Evolutionary conservation across 1,140 invertebrate genomes (phyloP).

Genomic region (Akabosia matsudoensis): DNA sequence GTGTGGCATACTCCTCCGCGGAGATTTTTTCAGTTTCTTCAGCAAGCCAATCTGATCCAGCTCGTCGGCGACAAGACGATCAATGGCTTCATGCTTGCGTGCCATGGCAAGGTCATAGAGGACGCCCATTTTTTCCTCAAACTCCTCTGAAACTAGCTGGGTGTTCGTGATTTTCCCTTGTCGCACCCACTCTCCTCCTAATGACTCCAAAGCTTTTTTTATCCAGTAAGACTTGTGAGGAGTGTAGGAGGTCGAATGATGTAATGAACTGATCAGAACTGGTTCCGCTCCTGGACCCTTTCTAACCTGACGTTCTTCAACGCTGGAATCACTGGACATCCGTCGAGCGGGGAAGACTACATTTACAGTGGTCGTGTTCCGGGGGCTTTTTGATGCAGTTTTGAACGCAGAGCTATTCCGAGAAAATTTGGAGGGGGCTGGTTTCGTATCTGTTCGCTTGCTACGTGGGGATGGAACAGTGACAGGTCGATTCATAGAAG

Average conservation of each 20-base stretch:
- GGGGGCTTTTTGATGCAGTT: too few species aligned
- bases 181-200: not conserved
- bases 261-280: not conserved
- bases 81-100: not conserved
- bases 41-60: not conserved
- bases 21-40: not conserved
- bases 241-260: not conserved
- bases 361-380: too few species aligned
- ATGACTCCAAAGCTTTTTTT: not conserved
- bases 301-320: too few species aligned
- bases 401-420: too few species aligned
- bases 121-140: conserved; percentile 17
- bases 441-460: too few species aligned
- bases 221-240: conserved; percentile 3
- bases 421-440: too few species aligned
- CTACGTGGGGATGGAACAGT: too few species aligned
- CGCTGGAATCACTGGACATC: too few species aligned
- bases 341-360: too few species aligned
- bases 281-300: too few species aligned
- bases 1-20: not conserved
- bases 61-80: not conserved
- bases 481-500: too few species aligned
- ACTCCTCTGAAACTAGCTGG: not conserved
- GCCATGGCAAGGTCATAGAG: conserved; percentile 6
- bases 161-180: not conserved